Base-by-base conservation (phyloP, 2,888 invertebrate genomes). In the Diaprepes abbreviatus region DNA sequence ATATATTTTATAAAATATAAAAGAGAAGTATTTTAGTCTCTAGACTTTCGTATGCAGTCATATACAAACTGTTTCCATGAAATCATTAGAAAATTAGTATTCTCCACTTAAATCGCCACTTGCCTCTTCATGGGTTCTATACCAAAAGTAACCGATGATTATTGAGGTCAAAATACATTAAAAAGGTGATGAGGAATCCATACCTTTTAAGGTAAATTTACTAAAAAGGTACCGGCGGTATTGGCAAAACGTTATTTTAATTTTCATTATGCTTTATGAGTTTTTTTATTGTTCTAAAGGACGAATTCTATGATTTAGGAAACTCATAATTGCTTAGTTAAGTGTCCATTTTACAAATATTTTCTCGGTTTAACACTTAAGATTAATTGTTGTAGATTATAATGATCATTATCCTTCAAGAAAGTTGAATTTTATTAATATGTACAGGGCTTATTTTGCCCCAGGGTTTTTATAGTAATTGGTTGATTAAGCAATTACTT, bases 181-280 rank as follows among this genome's bases (percentile, higher is more conserved):
- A 35, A 55, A n/a, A 43, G 43, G 9, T 43, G 59, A 35, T 36
- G 52, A 62, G 35, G 50, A 19, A 40, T 38, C 38, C 5, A 40
- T 40, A 19, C 57, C 57, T 57, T 57, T 31, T 65, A 16, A 54
- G 54, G 36, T 31, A 17, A 45, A 21, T 33, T 3, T 36, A 33
- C 65, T 21, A 57, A 65, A 65, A 65, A 21, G 65, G 65, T 45
- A 65, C 57, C 57, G 57, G 43, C 65, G 57, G 50, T 50, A 48
- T 45, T 12, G 10, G 19, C 12, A 48, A 48, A 40, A 9, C 43
- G 33, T 5, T 16, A 38, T 31, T 58, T 21, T n/a, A 21, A 24
- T 36, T 36, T 36, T 12, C 19, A 19, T 19, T 10, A 33, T 9
- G 43, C 2, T 17, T 43, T 19, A 14, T 43, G 43, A 2, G 1